phyloP scores from a whole-genome alignment of 2,888 invertebrate genomes.

The Hydrotaea cyrtoneurina region DNA sequence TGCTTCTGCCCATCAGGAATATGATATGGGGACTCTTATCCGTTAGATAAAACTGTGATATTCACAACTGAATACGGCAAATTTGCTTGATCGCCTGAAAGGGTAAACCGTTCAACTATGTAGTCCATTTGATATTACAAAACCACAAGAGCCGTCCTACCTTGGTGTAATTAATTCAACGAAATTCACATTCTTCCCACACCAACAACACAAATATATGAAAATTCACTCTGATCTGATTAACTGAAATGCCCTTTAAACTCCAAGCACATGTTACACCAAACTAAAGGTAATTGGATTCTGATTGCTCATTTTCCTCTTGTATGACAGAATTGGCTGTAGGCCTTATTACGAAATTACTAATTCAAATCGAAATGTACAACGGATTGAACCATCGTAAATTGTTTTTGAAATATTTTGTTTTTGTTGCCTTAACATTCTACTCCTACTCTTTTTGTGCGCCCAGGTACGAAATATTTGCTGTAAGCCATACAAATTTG shows the following conservation, averaged over 20 bases:
- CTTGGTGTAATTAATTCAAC: no score
- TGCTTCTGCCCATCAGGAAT: background rate
- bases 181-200: no score
- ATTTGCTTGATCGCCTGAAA: no score
- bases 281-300: background rate
- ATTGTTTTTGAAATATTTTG: background rate
- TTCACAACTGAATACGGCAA: no score
- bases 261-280: no score
- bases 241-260: no score
- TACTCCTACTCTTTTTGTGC: background rate
- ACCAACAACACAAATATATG: background rate
- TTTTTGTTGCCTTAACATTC: background rate
- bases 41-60: no score
- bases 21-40: no score
- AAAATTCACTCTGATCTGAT: no score
- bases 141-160: no score
- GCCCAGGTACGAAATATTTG: background rate
- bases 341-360: background rate
- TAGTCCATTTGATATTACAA: no score
- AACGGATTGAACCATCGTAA: background rate
- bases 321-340: background rate
- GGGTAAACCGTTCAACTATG: no score
- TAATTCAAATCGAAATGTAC: slow-evolving; percentile 6
- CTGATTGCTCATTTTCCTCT: background rate
- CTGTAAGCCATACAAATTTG: background rate